A percentile compares a stretch with the other conserved stretches of the same genome.
phyloP scores from a whole-genome alignment of 2,113 vertebrate species.

The Rhodinocichla rosea region DNA sequence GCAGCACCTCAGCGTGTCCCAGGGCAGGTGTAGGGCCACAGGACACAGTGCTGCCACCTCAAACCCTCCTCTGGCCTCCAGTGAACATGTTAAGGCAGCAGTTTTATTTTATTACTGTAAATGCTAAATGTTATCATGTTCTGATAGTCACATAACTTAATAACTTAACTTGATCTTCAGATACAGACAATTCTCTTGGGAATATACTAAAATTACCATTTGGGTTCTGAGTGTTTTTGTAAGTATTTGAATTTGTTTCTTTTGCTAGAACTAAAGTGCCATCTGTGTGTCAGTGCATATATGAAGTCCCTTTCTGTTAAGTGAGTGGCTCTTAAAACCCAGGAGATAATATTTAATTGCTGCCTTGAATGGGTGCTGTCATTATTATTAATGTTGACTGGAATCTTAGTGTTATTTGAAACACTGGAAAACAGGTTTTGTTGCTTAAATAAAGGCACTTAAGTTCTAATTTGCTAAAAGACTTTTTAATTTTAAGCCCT shows the following conservation, averaged over 20 bases:
- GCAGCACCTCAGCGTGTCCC: not conserved
- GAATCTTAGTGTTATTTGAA: not conserved
- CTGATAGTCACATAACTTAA: not conserved
- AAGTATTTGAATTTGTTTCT: slow-evolving; percentile 32
- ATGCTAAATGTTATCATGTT: not conserved
- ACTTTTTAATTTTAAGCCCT: slow-evolving; percentile 14
- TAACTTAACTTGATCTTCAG: slow-evolving; percentile 40
- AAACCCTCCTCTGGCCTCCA: not conserved
- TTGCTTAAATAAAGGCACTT: slow-evolving; percentile 55
- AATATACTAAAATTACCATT: not conserved
- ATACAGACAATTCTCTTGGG: not conserved
- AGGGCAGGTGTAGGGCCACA: not conserved
- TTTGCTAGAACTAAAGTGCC: slow-evolving; percentile 26
- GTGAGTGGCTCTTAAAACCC: slow-evolving; percentile 31
- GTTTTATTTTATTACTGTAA: not conserved
- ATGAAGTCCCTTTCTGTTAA: slow-evolving; percentile 40
- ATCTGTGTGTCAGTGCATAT: slow-evolving; percentile 13
- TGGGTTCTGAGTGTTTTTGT: slow-evolving; percentile 39
- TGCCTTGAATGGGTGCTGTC: slow-evolving; percentile 42
- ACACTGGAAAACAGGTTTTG: slow-evolving; percentile 7
- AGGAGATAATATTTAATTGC: slow-evolving; percentile 48
- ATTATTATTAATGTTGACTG: slow-evolving; percentile 57
- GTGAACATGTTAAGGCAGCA: not conserved
- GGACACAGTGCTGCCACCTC: not conserved
- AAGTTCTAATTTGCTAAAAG: slow-evolving; percentile 53